phyloP scores from a whole-genome alignment of 2,113 vertebrate species.

The Rhabdomys dilectus region DNA sequence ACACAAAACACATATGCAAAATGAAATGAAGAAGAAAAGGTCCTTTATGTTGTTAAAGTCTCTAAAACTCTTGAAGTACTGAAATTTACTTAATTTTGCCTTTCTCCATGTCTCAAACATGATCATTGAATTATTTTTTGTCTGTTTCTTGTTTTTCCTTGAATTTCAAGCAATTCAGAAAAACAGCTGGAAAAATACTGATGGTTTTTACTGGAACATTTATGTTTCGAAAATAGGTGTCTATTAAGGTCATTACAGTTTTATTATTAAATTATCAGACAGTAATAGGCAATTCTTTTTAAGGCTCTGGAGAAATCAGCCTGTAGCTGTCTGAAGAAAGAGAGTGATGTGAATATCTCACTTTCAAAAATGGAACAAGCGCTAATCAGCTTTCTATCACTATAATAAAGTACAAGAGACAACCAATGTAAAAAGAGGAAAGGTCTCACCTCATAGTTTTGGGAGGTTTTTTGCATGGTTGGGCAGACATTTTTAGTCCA shows the following conservation, averaged over 20 bases:
- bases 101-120: conserved; percentile 15
- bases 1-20: not conserved
- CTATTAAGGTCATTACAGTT: conserved; percentile 24
- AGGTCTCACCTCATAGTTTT: not conserved
- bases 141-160: conserved; percentile 20
- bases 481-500: not conserved
- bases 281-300: conserved; percentile 30
- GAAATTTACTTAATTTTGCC: conserved; percentile 16
- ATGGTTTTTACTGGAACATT: conserved; percentile 11
- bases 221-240: not conserved
- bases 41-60: not conserved
- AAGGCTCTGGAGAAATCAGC: conserved; percentile 31
- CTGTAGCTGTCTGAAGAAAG: not conserved
- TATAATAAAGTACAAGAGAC: not conserved
- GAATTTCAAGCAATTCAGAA: not conserved
- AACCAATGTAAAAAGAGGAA: not conserved
- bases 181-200: conserved; percentile 24
- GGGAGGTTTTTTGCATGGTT: not conserved
- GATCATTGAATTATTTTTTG: not conserved
- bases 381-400: not conserved
- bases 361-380: not conserved
- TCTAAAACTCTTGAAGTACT: not conserved
- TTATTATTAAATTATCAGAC: conserved; percentile 31
- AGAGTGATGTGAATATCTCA: not conserved
- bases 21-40: not conserved